Evolutionary conservation across 2,113 vertebrate genomes (phyloP).

Genomic region (Nymphicus hollandicus): DNA sequence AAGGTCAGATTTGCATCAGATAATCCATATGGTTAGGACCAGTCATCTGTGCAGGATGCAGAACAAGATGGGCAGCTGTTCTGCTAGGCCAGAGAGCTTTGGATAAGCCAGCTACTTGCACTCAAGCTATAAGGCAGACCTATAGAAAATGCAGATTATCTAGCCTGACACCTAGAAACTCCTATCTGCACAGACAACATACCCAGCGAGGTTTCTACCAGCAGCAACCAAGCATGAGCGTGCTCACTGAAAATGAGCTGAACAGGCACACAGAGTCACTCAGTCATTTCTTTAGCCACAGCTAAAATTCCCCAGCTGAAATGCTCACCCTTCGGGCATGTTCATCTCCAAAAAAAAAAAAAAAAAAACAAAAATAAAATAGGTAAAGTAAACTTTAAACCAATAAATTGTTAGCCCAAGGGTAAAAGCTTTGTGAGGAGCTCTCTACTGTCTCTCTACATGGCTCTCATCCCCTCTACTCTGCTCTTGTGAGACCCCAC

Average conservation of each 20-base stretch:
- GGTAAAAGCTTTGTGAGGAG: neutral
- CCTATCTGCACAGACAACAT: rapidly evolving
- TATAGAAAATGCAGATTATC: neutral
- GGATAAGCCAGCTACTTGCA: neutral
- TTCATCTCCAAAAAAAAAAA: neutral
- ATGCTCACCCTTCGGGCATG: neutral
- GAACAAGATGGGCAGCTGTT: neutral
- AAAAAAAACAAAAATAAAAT: no score
- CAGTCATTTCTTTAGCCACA: neutral
- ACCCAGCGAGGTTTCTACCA: rapidly evolving
- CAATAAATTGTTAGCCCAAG: neutral
- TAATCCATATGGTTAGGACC: neutral
- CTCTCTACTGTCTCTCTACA: neutral
- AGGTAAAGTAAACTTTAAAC: neutral
- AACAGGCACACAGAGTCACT: neutral
- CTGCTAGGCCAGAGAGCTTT: neutral
- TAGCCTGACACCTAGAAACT: neutral
- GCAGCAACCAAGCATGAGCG: rapidly evolving
- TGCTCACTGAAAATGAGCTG: neutral
- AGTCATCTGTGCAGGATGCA: neutral
- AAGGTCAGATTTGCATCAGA: neutral
- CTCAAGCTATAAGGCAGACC: neutral
- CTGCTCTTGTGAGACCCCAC: neutral
- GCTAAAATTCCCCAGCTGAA: neutral
- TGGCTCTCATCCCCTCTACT: neutral